Percentiles rank a stretch among this genome's conserved stretches.
These are phyloP conservation scores for Pogoniulus pusillus DNA, from an alignment of 2,797 vertebrate genomes.

Conservation along the genomic window DNA sequence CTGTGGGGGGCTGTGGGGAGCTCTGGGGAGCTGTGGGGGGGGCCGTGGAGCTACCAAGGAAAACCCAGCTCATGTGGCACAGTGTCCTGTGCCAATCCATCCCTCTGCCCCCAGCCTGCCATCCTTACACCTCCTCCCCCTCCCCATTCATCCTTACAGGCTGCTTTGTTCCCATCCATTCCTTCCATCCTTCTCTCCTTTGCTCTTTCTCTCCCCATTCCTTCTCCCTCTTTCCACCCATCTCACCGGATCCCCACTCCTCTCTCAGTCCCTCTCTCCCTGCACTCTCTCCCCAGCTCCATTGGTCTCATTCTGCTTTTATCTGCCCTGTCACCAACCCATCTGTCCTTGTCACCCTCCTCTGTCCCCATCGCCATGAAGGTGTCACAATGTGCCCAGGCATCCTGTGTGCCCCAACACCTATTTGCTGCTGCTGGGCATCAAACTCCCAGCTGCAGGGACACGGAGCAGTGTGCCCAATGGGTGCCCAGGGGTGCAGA, in stretches of 20 bases:
- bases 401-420: background rate
- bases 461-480: fast-evolving
- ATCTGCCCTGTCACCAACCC: background rate
- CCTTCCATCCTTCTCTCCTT: background rate
- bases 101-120: background rate
- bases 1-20: too few relatives aligned
- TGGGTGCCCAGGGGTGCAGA: background rate
- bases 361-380: fast-evolving
- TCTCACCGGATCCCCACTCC: background rate
- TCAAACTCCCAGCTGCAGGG: background rate
- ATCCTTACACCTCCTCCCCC: background rate
- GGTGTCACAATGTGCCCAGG: background rate
- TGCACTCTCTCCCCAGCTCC: fast-evolving
- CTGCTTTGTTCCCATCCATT: background rate
- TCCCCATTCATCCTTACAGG: background rate
- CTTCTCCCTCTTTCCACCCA: background rate
- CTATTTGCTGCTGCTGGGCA: fast-evolving
- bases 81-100: too few relatives aligned
- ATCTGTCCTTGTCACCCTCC: background rate
- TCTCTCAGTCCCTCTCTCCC: background rate
- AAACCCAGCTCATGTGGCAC: too few relatives aligned
- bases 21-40: too few relatives aligned
- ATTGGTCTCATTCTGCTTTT: background rate
- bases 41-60: too few relatives aligned
- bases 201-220: background rate